phyloP scores from a whole-genome alignment of 1,140 invertebrate genomes.

The Drosophila nikananu region DNA sequence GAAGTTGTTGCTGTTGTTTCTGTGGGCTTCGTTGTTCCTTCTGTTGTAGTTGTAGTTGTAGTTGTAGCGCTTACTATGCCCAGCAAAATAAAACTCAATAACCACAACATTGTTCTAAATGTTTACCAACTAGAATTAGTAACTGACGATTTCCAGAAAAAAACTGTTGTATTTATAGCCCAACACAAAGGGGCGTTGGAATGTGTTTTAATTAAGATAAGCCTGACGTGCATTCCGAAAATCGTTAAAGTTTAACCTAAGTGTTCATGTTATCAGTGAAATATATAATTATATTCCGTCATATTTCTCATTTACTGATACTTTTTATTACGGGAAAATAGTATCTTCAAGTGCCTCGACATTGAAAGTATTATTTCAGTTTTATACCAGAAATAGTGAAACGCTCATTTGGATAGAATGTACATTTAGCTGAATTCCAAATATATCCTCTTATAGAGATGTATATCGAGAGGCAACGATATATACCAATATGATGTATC shows the following conservation, averaged over 20 bases:
- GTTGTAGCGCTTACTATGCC: background rate
- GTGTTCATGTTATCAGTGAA: background rate
- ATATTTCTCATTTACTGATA: slow-evolving; percentile 1
- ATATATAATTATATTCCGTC: background rate
- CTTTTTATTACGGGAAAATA: background rate
- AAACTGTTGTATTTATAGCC: background rate
- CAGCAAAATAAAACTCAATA: background rate
- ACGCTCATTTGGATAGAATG: background rate
- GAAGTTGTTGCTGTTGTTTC: background rate
- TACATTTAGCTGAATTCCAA: background rate
- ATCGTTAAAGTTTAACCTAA: too few species aligned
- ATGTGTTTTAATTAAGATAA: slow-evolving; percentile 11
- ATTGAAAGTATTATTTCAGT: background rate
- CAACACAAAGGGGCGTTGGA: background rate
- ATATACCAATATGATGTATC: too few species aligned
- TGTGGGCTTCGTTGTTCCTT: background rate
- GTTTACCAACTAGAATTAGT: background rate
- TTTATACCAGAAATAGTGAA: background rate
- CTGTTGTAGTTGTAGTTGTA: background rate
- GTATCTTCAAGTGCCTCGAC: background rate
- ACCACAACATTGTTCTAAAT: background rate
- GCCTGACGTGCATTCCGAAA: background rate
- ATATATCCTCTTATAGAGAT: background rate
- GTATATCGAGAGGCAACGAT: too few species aligned
- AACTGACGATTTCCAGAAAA: background rate